These are phyloP conservation scores for Plectrocnemia conspersa DNA, from an alignment of 1,140 invertebrate genomes.

Conservation along the genomic window DNA sequence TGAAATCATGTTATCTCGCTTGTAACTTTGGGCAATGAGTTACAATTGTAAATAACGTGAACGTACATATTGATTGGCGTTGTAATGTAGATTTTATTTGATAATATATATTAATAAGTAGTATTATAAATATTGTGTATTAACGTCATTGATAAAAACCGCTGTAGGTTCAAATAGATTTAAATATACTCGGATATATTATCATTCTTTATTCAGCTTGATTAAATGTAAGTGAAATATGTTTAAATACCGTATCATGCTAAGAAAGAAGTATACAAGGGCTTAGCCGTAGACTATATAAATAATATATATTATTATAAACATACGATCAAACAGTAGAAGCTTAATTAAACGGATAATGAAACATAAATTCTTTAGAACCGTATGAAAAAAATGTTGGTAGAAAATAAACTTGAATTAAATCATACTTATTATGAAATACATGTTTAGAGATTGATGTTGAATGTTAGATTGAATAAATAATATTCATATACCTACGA, in stretches of 20 bases:
- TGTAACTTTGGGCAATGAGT: constrained; percentile 34
- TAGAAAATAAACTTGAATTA: constrained; percentile 1
- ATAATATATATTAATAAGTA: constrained; percentile 19
- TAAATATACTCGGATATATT: background rate
- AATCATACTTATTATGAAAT: constrained; percentile 4
- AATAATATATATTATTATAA: constrained; percentile 15
- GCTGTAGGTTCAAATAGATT: background rate
- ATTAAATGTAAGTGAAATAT: constrained; percentile 6
- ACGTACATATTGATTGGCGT: constrained; percentile 1
- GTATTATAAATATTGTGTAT: constrained; percentile 10
- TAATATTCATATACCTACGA: constrained; percentile 35
- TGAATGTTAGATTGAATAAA: constrained; percentile 32
- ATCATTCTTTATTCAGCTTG: background rate
- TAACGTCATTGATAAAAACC: background rate
- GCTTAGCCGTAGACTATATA: constrained; percentile 10
- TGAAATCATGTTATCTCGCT: constrained; percentile 18
- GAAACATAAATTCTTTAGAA: constrained; percentile 5
- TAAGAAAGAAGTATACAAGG: no score
- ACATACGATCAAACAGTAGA: background rate
- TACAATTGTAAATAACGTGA: constrained; percentile 12
- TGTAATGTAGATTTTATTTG: background rate
- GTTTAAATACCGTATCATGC: no score
- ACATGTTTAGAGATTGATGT: constrained; percentile 18
- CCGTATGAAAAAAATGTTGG: constrained; percentile 11
- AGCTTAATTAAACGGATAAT: background rate